phyloP scores from a whole-genome alignment of 1,140 invertebrate species.

The Drosophila ironensis region DNA sequence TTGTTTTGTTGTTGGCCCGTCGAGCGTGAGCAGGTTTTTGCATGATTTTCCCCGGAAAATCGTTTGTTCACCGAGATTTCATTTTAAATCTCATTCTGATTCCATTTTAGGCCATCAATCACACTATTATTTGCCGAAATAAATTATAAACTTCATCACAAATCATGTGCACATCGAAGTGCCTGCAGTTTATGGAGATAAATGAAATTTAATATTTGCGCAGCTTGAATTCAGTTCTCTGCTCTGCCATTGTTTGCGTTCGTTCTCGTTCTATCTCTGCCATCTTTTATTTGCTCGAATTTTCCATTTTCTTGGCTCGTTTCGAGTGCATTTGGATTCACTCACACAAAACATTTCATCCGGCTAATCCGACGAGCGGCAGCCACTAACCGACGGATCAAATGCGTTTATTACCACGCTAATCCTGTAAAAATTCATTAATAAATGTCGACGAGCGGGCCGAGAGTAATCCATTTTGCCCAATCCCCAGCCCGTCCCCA shows the following conservation, averaged over 20 bases:
- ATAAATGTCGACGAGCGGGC: slow-evolving; percentile 65
- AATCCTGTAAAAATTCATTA: slow-evolving; percentile 73
- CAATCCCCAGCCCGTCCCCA: slow-evolving; percentile 10
- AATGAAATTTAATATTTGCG: slow-evolving; percentile 31
- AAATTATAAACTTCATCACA: slow-evolving; percentile 34
- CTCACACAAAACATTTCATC: slow-evolving; percentile 24
- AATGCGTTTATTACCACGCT: slow-evolving; percentile 68
- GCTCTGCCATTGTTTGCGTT: background rate
- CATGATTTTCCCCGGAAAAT: background rate
- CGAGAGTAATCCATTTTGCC: slow-evolving; percentile 69
- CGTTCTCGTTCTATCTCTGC: background rate
- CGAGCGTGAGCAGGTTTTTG: slow-evolving; percentile 24
- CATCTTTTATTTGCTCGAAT: background rate
- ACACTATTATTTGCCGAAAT: slow-evolving; percentile 41
- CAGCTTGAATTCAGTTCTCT: background rate
- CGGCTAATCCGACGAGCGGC: slow-evolving; percentile 40
- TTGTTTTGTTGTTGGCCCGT: background rate
- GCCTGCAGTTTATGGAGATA: slow-evolving; percentile 22
- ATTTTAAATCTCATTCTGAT: slow-evolving; percentile 1
- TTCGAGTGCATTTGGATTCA: slow-evolving; percentile 2
- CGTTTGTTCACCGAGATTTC: slow-evolving; percentile 17
- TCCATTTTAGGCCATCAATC: slow-evolving; percentile 30
- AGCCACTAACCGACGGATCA: slow-evolving; percentile 21
- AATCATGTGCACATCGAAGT: background rate
- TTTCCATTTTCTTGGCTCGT: slow-evolving; percentile 5